Base-by-base conservation (phyloP, 2,113 vertebrate species). In the Steatornis caripensis region DNA sequence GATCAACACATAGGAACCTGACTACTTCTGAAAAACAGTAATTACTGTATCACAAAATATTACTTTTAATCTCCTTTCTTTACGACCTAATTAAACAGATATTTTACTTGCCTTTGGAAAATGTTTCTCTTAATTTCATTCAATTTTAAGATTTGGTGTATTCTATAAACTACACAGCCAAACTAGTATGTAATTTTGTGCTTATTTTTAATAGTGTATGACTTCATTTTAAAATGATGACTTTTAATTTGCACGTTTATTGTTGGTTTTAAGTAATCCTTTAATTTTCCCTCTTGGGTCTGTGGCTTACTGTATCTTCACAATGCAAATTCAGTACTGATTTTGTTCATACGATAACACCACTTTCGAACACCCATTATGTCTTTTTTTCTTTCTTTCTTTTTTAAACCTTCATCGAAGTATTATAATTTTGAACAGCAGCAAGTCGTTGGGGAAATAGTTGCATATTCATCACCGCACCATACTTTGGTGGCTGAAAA, bases 101-200 rank as follows among this genome's bases (percentile, higher is more conserved):
- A 97, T 95, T 97, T 97, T 96, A 98, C 95, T 97, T 88, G 88
- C 86, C 81, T 93, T 97, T 85, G 61, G 90, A 97, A 97, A 97
- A 82, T 89, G 84, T 97, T 98, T 97, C 97, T 96, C 97, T 97
- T 97, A 94, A 98, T 97, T 97, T 95, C 94, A 97, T 95, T 98
- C 97, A 91, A 93, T 97, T 97, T 95, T 91, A 96, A 91, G 94
- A 55, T 62, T 82, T 91, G 45, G 26, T 81, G n/a, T 90, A 68
- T 87, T 95, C 96, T 96, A 96, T 97, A 97, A 96, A 96, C 95
- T 79, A 94, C 75, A 71, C 57, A 91, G 89, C 51, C 83, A 96
- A 97, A 97, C 70, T 77, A 94, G 71, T 71, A 82, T 66, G 91
- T 90, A 96, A 97, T 97, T 96, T 93, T 93, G 82, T 95, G 84